Evolutionary conservation across 2,113 vertebrate genomes (phyloP), one percentile per base, ranked within the genome.

Genomic region (Pomatorhinus ruficollis): DNA sequence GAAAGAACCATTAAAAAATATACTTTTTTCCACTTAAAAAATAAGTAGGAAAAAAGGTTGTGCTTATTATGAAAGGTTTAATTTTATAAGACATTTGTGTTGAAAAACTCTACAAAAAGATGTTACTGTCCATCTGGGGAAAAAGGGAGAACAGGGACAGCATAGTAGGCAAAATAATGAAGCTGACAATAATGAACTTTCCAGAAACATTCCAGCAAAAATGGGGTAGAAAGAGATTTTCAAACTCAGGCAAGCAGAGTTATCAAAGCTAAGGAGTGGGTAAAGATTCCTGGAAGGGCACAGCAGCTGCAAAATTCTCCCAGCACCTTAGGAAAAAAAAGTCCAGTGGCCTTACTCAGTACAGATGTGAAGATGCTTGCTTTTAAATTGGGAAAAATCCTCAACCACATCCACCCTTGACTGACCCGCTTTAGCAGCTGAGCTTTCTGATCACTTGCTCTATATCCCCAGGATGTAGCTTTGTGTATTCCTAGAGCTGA

Each of bases 261-360:
- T 88, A 75, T 47, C 6, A 2, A 71, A 92, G 65, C 72, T 87
- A 25, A 64, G 68, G 60, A 49, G 24, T 11, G 49, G 22, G 63
- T 52, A 66, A 80, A 70, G 68, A 76, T 39, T 68, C 45, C 27
- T 83, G 54, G 54, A 71, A 89, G 40, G 42, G 25, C 49, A 57
- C 31, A 92, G 74, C 83, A 90, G 92, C 95, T 97, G 93, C 86
- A 95, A 92, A 86, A 52, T 30, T 94, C 80, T 37, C 13, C 42
- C 37, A 53, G 87, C 90, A 93, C 64, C 95, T 83, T 60, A 52
- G 53, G 23, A 33, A 88, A 69, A 65, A 87, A 88, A 61, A 44
- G 40, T 21, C 15, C 44, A 17, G 9, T 74, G 57, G 28, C 39
- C 49, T 89, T 52, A 30, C 63, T 85, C 40, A 81, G 24, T 49